Evolutionary conservation across 1,140 invertebrate species (phyloP).

Genomic region (Rhagoletis pomonella): DNA sequence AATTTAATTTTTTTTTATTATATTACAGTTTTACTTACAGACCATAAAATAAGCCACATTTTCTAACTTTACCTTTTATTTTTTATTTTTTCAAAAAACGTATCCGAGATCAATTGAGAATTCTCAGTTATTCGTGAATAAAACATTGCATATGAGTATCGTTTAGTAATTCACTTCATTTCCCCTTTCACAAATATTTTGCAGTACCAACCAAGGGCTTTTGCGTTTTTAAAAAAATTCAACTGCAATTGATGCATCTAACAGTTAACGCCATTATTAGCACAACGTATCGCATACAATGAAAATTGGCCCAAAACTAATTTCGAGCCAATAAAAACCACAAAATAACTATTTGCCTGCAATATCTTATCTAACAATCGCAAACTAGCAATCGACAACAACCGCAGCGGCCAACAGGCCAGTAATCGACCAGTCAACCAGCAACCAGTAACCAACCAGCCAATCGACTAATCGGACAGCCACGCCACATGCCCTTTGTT

Average conservation of each 20-base stretch:
- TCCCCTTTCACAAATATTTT: too few species aligned
- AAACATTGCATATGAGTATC: too few species aligned
- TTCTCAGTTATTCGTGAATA: too few species aligned
- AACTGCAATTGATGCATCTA: neutral
- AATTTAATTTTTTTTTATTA: too few species aligned
- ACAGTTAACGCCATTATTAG: conserved; percentile 10
- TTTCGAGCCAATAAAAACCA: neutral
- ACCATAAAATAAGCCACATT: too few species aligned
- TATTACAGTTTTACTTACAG: too few species aligned
- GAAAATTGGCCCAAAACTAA: conserved; percentile 7
- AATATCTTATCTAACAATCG: neutral
- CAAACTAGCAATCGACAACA: conserved; percentile 5
- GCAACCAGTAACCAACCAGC: neutral
- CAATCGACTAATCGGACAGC: conserved; percentile 21
- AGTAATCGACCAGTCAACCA: neutral
- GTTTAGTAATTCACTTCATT: too few species aligned
- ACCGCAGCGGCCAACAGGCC: neutral
- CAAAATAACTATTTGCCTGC: conserved; percentile 15
- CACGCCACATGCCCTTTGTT: conserved; percentile 16
- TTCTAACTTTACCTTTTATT: too few species aligned
- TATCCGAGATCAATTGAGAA: too few species aligned
- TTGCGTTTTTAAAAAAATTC: neutral
- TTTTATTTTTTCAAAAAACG: too few species aligned
- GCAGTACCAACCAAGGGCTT: too few species aligned
- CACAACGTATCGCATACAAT: neutral